Evolutionary conservation across 2,888 invertebrate species (phyloP), one percentile per base, ranked within the genome.

Genomic region (Phania funesta): DNA sequence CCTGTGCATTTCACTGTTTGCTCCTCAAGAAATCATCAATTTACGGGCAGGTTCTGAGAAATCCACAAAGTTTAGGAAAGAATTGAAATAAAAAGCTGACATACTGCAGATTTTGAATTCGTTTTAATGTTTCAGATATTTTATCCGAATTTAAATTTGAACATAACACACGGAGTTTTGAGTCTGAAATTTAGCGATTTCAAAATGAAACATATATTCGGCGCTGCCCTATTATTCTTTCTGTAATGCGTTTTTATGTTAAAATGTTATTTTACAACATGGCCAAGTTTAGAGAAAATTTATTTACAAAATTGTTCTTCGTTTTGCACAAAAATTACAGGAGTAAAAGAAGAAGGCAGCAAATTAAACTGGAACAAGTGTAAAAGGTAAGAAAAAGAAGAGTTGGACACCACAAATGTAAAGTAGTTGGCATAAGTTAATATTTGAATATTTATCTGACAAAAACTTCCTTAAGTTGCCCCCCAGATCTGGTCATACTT

Each of bases 401-500:
- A 41, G 16, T 64, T 46, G 3, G 44, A 9, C 7, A 62, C 71
- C 80, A 54, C 71, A 81, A 81, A 71, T 76, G 70, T 75, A 46
- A 70, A 58, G 76, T 64, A 54, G 13, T 44, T 54, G 65, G 46
- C 67, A 81, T 54, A 81, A 81, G 81, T 81, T 77, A 77, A 81
- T 82, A 82, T 58, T 74, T 82, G 74, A 64, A 70, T 65, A 65
- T 65, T 74, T 82, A 58, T 73, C 77, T 60, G 11, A 29, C 64
- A 54, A 68, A 65, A 78, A 70, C 56, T 82, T 65, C 26, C 70
- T 73, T 38, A 48, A 80, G 48, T 29, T 76, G 32, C 64, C 74
- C 56, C n/a, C 65, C 48, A 58, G 54, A 24, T 64, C 24, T 52
- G 26, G 22, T 32, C 24, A 50, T 67, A 13, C 44, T 35, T 35